A percentile compares a stretch with the other conserved stretches of the same genome.
These are phyloP conservation scores for Pomacea canaliculata DNA, from an alignment of 2,888 invertebrate genomes.

Conservation along the genomic window DNA sequence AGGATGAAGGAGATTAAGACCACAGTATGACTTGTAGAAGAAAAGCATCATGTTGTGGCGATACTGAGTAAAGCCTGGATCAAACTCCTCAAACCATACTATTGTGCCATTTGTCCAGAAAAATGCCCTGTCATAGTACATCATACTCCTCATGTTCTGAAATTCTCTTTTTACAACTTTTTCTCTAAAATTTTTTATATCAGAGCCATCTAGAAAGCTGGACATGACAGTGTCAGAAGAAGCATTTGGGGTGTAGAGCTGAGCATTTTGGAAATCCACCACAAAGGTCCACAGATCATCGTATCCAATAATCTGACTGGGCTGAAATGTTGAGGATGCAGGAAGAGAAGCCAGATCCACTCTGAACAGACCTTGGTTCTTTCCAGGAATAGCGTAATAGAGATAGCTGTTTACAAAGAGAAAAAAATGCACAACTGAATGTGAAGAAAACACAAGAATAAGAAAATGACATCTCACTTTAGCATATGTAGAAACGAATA, in stretches of 20 bases:
- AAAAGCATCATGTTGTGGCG: slow-evolving; percentile 78
- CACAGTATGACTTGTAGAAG: slow-evolving; percentile 72
- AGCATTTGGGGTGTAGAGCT: slow-evolving; percentile 82
- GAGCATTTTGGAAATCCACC: slow-evolving; percentile 85
- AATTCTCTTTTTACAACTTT: slow-evolving; percentile 84
- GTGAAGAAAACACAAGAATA: too few relatives aligned
- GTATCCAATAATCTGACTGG: slow-evolving; percentile 62
- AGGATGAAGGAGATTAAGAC: slow-evolving; percentile 76
- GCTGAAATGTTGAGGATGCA: slow-evolving; percentile 16
- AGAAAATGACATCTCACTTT: too few relatives aligned
- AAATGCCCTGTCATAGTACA: slow-evolving; percentile 74
- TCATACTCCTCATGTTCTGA: slow-evolving; percentile 81
- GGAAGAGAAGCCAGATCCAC: slow-evolving; percentile 74
- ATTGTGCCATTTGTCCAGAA: slow-evolving; percentile 84
- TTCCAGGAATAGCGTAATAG: slow-evolving; percentile 79
- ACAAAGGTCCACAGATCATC: slow-evolving; percentile 84
- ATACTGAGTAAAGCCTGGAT: slow-evolving; percentile 79
- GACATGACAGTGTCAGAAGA: slow-evolving; percentile 83
- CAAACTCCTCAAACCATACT: slow-evolving; percentile 83
- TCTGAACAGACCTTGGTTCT: slow-evolving; percentile 79
- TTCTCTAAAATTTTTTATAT: slow-evolving; percentile 75
- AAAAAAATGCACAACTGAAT: slow-evolving; percentile 21
- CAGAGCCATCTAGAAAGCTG: slow-evolving; percentile 82
- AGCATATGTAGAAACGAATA: too few relatives aligned
- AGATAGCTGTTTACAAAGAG: slow-evolving; percentile 76